Base-by-base conservation (phyloP, 2,888 invertebrate species). In the Octodonta nipae region DNA sequence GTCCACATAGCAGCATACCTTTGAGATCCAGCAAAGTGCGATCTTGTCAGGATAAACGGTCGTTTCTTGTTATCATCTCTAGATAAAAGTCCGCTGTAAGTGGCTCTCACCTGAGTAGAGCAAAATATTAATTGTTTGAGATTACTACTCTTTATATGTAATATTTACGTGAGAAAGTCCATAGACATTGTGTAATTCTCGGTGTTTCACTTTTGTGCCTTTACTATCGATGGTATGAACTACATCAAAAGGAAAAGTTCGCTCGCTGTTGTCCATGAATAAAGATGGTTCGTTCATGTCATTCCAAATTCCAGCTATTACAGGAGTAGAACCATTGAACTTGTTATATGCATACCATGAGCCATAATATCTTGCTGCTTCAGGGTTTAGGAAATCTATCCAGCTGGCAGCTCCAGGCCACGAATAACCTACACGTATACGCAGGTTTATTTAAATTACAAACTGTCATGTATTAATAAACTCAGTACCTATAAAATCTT, bases 211-310 rank as follows among this genome's bases (percentile, higher is more conserved):
- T 8, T 20, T 22, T 2, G 72, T 75, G 49, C 79, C 73, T 56
- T 74, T 72, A 56, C 3, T 11, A 6, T 72, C 75, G 48, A 79
- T 72, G 56, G 73, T 73, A 56, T 98, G 96, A 1, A 82, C 56
- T 37, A 79, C 70, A 61, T 95, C 92, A 50, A 89, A 89, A 3
- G 85, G 85, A 80, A 98, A 86, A 0, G 95, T 95, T 10, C 92
- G 73, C 64, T 98, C 51, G 8, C 36, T 20, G 13, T 25, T 28
- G 14, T 35, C 36, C 58, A 87, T 91, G 61, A 98, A 98, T 0
- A 96, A 88, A 4, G 91, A 89, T 0, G 96, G 96, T 55, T 98
- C 96, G 50, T 96, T 98, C 96, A 98, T 98, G 51, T 98, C 96
- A 55, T 96, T 96, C 96, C 96, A 98, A 15, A 86, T 73, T 8